A percentile compares a stretch with the other conserved stretches of the same genome.
These are phyloP conservation scores for Cynaeus angustus DNA, from an alignment of 2,888 invertebrate genomes.

Conservation along the genomic window DNA sequence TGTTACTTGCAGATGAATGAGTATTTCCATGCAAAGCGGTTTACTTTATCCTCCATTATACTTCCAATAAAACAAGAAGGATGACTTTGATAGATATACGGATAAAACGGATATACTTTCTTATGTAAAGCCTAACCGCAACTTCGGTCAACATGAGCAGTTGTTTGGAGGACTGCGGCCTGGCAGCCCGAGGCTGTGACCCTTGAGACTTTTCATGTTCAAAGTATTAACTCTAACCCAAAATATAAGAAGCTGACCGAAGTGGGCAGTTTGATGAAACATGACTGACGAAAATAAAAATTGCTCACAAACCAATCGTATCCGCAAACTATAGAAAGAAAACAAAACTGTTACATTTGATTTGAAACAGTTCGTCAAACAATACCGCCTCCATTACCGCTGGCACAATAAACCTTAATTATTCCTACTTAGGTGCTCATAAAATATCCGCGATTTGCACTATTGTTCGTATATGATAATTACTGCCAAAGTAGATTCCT, in stretches of 20 bases:
- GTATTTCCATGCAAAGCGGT: slow-evolving; percentile 23
- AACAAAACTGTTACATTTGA: slow-evolving; percentile 19
- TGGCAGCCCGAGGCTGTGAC: slow-evolving; percentile 56
- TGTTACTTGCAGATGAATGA: slow-evolving; percentile 30
- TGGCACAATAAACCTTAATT: too few relatives aligned
- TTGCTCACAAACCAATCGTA: slow-evolving; percentile 16
- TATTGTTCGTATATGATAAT: too few relatives aligned
- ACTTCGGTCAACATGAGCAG: slow-evolving; percentile 65
- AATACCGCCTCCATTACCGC: too few relatives aligned
- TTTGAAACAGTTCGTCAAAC: not conserved
- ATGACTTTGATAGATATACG: slow-evolving; percentile 51
- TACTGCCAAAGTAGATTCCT: too few relatives aligned
- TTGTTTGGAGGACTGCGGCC: slow-evolving; percentile 67
- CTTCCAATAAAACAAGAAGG: slow-evolving; percentile 46
- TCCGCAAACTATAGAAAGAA: slow-evolving; percentile 20
- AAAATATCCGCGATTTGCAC: too few relatives aligned
- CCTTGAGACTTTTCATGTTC: slow-evolving; percentile 61
- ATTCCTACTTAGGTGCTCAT: too few relatives aligned
- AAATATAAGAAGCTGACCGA: slow-evolving; percentile 56
- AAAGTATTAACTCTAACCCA: slow-evolving; percentile 58
- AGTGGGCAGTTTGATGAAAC: slow-evolving; percentile 47
- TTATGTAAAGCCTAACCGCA: slow-evolving; percentile 61
- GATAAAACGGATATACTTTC: slow-evolving; percentile 56
- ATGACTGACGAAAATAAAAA: slow-evolving; percentile 40
- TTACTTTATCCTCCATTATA: slow-evolving; percentile 45